These are phyloP conservation scores for Phataginus tricuspis DNA, from an alignment of 2,797 vertebrate genomes.

Conservation along the genomic window DNA sequence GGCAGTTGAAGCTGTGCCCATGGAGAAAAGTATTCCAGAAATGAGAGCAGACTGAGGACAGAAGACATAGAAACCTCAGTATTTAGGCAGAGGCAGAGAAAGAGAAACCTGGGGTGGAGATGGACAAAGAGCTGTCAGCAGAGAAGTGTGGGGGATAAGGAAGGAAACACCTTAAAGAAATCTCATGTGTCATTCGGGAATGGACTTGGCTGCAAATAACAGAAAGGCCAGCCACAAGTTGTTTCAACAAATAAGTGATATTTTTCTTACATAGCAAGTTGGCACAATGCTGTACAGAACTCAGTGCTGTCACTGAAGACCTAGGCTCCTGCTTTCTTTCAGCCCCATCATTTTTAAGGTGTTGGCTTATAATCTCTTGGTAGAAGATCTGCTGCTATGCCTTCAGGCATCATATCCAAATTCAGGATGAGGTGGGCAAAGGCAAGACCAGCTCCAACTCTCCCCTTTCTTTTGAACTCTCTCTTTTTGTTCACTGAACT, in stretches of 20 bases:
- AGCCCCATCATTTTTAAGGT: neutral
- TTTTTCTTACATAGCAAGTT: neutral
- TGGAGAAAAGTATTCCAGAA: neutral
- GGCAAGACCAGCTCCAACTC: neutral
- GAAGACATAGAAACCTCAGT: neutral
- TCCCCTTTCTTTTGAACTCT: neutral
- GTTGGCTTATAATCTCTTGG: neutral
- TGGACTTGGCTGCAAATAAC: neutral
- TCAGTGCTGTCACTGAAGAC: neutral
- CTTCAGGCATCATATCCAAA: neutral
- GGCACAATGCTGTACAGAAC: neutral
- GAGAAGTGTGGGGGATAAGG: neutral
- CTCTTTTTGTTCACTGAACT: neutral
- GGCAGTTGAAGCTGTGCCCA: neutral
- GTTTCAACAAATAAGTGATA: neutral
- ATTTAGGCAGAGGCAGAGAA: neutral
- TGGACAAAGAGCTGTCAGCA: neutral
- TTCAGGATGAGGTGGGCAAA: neutral
- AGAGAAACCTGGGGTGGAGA: neutral
- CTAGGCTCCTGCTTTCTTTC: neutral
- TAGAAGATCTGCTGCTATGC: neutral
- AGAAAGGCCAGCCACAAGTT: neutral
- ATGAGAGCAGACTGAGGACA: neutral
- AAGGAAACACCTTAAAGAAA: neutral
- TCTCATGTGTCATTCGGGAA: neutral